Base-by-base conservation (phyloP, 2,113 vertebrate species). In the Raphicerus campestris region DNA sequence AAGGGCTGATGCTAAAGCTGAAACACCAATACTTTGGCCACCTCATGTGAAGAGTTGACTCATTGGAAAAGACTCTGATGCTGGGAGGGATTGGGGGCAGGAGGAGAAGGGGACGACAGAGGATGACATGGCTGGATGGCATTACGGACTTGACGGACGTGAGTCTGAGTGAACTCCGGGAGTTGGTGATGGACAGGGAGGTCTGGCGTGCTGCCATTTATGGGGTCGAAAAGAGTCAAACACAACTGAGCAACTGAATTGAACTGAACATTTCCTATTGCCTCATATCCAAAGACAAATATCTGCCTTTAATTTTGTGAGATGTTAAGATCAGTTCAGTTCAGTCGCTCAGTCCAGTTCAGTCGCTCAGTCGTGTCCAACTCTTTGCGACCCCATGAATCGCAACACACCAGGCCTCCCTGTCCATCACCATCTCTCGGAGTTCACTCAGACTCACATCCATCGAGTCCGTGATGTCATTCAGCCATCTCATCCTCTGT, bases 211-310 rank as follows among this genome's bases (percentile, higher is more conserved):
- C 61, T 63, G 30, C 7, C 0, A 7, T 63, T 7, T 30, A 32
- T 32, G 61, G 7, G 15, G 61, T 32, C 0, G 3, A 30, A 63
- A 2, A 61, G 28, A 32, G 60, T 32, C 0, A 0, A 28, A 63
- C 60, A 63, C 14, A 0, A 63, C 3, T 63, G 30, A 63, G 60
- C 0, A 0, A 60, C 30, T 61, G 14, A 7, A 30, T 14, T 30
- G 60, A 8, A 32, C 30, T 32, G 61, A 17, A 17, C 4, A 70
- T 81, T 81, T 95, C 16, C 9, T 63, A 8, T 73, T 53, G 30
- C 2, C 9, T 28, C 24, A 58, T 10, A 39, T 49, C 49, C 60
- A 10, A 60, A 87, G 39, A 47, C 10, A 53, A 20, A 30, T 85
- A 77, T 32, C 32, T 42, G 17, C 20, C 16, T 60, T 60, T 35